Base-by-base conservation (phyloP, 2,797 vertebrate genomes). In the Orientallactaga sibirica region DNA sequence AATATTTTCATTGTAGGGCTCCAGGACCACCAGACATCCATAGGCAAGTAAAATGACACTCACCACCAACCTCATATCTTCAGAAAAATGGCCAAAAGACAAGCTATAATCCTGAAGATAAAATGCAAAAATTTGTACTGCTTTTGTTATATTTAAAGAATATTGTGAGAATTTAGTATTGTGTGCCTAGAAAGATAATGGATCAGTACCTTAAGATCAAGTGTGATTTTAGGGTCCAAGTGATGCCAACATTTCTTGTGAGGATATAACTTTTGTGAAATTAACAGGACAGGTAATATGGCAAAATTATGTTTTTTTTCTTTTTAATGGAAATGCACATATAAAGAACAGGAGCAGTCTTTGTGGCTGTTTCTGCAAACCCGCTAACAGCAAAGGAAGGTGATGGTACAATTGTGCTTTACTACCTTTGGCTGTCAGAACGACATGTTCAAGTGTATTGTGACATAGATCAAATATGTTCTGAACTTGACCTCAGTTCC, bases 201-300 rank as follows among this genome's bases (percentile, higher is more conserved):
- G 8, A 55, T 55, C 55, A 12, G 55, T 9, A 12, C 14, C 55
- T 55, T 55, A 9, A 55, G 55, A 55, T 55, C 55, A 55, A 55
- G 11, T 55, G 55, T 55, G 55, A 55, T 55, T 29, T 29, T 68
- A 25, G 14, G 29, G 11, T 29, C 24, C 66, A 29, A 68, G 4
- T 29, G 29, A 4, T 67, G 27, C 66, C 24, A 67, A 67, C 66
- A 67, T 68, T 68, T 89, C 61, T 83, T 79, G 19, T 75, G 22
- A 77, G 78, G 19, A 55, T 48, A 86, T 64, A 27, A 20, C 27
- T 81, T 94, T 94, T 58, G 82, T 87, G 64, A 75, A 90, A 81
- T 11, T 58, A 82, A 71, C 86, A 74, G 58, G 70, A 52, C 52
- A n/a, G 79, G 76, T 52, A 58, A 48, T 71, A 41, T 75, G 62